Base-by-base conservation (phyloP, 1,140 invertebrate species). In the Drosophila lini region DNA sequence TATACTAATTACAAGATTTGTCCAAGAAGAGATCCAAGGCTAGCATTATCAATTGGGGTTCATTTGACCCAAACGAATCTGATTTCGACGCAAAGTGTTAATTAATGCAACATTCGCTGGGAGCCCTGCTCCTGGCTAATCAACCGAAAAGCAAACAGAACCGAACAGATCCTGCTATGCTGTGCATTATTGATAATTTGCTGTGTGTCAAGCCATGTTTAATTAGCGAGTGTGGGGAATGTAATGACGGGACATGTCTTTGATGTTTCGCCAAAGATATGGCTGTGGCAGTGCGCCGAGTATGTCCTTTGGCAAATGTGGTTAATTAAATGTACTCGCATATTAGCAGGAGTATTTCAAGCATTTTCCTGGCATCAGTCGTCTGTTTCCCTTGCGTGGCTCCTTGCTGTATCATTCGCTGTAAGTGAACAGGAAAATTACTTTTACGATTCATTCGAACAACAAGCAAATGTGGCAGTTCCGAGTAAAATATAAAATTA, bases 281-380 rank as follows among this genome's bases (percentile, higher is more conserved):
- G 9, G 11, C 53, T 52, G 31, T 36, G 58, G 48, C 9, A 60
- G 19, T 69, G 41, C 22, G 52, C 4, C 34, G 34, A 48, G 38
- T 32, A 36, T 75, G 60, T 69, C 38, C 45, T 47, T 78, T 58
- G 59, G 45, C 60, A 78, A 80, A 80, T 83, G 84, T 67, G 80
- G 84, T 88, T 88, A 88, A 88, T 88, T 88, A 89, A 89, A 83
- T 89, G 80, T 65, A 61, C 65, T 71, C 61, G 74, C 73, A 88
- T 74, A 78, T 89, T 68, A 77, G 71, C 56, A 41, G 25, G 68
- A 81, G 74, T 68, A 82, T 77, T 79, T 65, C 25, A 62, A 68
- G 64, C 64, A 80, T 76, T 80, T 76, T 36, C 32, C 22, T 50
- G 60, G 5, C 31, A 28, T 25, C 25, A 19, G 19, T 19, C 19